These are phyloP conservation scores for Patagioenas fasciata DNA, from an alignment of 2,113 vertebrate species.

Conservation along the genomic window DNA sequence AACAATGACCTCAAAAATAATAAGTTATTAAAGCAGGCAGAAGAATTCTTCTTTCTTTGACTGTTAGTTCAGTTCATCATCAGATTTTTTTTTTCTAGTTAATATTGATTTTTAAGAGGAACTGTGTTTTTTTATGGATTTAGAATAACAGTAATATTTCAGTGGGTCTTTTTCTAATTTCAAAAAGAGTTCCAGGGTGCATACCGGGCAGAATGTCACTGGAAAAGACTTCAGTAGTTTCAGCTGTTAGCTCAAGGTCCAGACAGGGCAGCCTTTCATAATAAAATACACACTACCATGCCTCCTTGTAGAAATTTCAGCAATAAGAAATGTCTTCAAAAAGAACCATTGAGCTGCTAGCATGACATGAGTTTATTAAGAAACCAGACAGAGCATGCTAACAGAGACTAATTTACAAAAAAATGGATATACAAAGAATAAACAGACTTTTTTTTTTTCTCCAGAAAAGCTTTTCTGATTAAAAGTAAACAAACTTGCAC, in stretches of 20 bases:
- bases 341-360: neutral
- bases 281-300: neutral
- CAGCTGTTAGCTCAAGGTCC: neutral
- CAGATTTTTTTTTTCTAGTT: neutral
- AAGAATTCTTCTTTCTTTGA: neutral
- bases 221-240: neutral
- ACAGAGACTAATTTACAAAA: neutral
- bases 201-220: neutral
- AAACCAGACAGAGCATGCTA: neutral
- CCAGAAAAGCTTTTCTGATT: slow-evolving; percentile 36
- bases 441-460: neutral
- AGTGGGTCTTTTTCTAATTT: neutral
- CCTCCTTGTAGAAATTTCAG: neutral
- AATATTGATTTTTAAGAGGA: neutral
- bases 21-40: slow-evolving; percentile 8
- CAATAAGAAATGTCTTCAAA: neutral
- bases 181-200: neutral
- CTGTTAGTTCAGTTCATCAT: neutral
- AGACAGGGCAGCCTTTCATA: neutral
- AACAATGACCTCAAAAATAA: slow-evolving; percentile 59
- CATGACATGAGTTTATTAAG: neutral
- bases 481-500: slow-evolving; percentile 37
- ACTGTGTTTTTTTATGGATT: neutral
- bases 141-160: neutral
- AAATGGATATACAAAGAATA: neutral